Evolutionary conservation across 2,888 invertebrate genomes (phyloP), one percentile per base, ranked within the genome.

Genomic region (Leptopilina myrica): DNA sequence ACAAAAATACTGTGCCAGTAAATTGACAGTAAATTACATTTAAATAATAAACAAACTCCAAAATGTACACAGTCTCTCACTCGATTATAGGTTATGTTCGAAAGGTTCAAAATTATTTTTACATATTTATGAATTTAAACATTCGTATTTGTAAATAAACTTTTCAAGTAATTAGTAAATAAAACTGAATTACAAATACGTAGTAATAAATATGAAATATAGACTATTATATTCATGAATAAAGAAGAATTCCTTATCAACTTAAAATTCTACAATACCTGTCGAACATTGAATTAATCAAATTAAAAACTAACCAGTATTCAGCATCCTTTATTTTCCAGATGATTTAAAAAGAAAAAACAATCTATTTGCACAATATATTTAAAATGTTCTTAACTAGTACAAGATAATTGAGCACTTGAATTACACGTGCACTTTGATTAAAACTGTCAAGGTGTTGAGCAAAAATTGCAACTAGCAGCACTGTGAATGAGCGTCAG

Each of bases 81-180:
- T 4, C 49, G 3, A 62, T 20, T 62, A 80, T 77, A 77, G 76
- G 80, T 80, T 79, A 80, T 77, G 77, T 69, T 69, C 14, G 7
- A 12, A 69, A 80, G 76, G 77, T 69, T 49, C 14, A 3, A 20
- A 69, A 53, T 33, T 40, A 20, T 43, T 65, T 5, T 40, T 40
- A 40, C 76, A 76, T 79, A 8, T 49, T 11, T 11, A 12, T 49
- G 11, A 49, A 49, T 49, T 33, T 11, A 49, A 49, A 49, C 8
- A 62, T 9, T 15, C 20, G 33, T 33, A 62, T 62, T 62, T 62
- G 8, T 26, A 5, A 62, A 20, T 20, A 6, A 9, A 62, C 7
- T 62, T 20, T 20, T 15, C 6, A 7, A 20, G n/a, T n/a, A 5
- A 20, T 62, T 62, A 4, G 11, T 8, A 49, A 49, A 49, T 9